Evolutionary conservation across 2,888 invertebrate species (phyloP).

Genomic region (Sthenelais limicola): DNA sequence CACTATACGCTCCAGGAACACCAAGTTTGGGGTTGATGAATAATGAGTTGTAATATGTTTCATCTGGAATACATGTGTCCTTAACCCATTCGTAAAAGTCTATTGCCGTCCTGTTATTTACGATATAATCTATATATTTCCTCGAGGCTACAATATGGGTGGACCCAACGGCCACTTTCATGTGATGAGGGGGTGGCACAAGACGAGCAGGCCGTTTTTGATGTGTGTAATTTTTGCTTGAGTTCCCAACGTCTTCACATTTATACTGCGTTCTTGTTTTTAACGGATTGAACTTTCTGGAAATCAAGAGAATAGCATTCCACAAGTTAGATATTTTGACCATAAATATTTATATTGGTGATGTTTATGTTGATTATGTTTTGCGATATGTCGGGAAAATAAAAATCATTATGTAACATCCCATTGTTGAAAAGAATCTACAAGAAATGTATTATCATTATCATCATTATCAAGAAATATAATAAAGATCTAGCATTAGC

Average conservation of each 20-base stretch:
- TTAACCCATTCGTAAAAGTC: slow-evolving; percentile 8
- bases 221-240: not conserved
- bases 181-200: slow-evolving; percentile 9
- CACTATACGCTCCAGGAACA: slow-evolving; percentile 21
- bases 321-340: not conserved
- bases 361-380: no score
- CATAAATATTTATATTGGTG: no score
- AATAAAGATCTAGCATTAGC: no score
- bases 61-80: slow-evolving; percentile 25
- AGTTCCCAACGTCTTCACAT: not conserved
- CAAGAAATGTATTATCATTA: no score
- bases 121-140: not conserved
- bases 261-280: not conserved
- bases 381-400: no score
- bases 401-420: no score
- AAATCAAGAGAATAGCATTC: not conserved
- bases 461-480: no score
- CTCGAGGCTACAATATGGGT: slow-evolving; percentile 9
- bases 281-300: slow-evolving; percentile 6
- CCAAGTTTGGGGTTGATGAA: slow-evolving; percentile 8
- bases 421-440: no score
- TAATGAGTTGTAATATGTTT: slow-evolving; percentile 10
- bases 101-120: not conserved
- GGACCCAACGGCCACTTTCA: not conserved
- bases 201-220: no score